Base-by-base conservation (phyloP, 2,888 invertebrate species). In the Epinotia bilunana region DNA sequence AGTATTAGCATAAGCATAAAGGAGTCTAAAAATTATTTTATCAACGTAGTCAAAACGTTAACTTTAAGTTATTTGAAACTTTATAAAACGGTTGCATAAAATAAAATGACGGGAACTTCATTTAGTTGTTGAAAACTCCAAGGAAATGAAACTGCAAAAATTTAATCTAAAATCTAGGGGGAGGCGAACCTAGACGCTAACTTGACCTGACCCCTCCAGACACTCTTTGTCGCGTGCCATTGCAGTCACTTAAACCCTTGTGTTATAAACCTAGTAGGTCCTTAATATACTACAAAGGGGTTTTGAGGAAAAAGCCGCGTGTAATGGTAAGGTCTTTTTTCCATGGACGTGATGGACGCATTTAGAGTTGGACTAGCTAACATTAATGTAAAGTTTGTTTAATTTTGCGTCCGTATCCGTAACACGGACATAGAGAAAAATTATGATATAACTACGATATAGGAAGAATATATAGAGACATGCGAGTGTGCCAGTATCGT, bases 181-280 rank as follows among this genome's bases (percentile, higher is more conserved):
- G 60, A 23, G 72, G 65, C 60, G 72, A 67, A 67, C 60, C 72
- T 20, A 20, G 46, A 46, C 57, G 53, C 65, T 46, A 18, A 60
- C 65, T 49, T 73, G 72, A 60, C 72, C 72, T 46, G 49, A 58
- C 65, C 58, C 58, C 65, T 67, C 65, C 11, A 60, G 65, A 65
- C 39, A 60, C 65, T 60, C 65, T 67, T 60, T 72, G 72, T 60
- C 72, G 60, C 60, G 64, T 58, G 57, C 46, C 53, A 60, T 28
- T 39, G 39, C 65, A 39, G 72, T 72, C 58, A 72, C 65, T 73
- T 73, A 67, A 65, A 60, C 58, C 28, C 69, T 69, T 18, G 69
- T 68, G 43, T 69, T 69, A 46, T 58, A 60, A 69, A 60, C 69
- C 46, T n/a, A 69, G 69, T 69, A 9, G 16, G 58, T 46, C 46